A percentile compares a stretch with the other conserved stretches of the same genome.
Evolutionary conservation across 2,888 invertebrate genomes (phyloP).

Genomic region (Drosophila stalkeri): DNA sequence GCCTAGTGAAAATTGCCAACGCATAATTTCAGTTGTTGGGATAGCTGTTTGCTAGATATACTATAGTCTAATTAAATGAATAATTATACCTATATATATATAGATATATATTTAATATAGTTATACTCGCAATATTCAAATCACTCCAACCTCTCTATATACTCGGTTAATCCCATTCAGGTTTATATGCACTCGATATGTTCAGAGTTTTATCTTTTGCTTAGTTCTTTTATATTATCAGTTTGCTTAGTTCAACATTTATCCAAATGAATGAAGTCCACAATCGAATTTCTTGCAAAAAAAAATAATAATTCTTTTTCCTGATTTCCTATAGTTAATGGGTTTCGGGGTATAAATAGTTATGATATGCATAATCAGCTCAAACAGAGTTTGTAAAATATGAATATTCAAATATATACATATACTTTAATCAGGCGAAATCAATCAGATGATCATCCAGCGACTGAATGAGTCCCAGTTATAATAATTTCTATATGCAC

Average conservation of each 20-base stretch:
- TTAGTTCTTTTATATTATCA: not conserved
- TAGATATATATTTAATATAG: too few species aligned
- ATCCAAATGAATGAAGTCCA: not conserved
- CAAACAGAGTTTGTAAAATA: not conserved
- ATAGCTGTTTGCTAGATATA: too few species aligned
- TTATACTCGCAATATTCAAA: too few species aligned
- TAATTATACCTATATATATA: too few species aligned
- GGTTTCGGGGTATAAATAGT: not conserved
- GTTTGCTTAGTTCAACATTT: not conserved
- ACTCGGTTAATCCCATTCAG: too few species aligned
- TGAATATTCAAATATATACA: not conserved
- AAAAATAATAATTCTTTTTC: too few species aligned
- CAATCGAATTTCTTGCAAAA: not conserved
- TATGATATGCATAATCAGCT: not conserved
- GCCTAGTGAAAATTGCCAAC: too few species aligned
- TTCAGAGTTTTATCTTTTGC: not conserved
- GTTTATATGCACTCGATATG: not conserved
- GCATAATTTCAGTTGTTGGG: too few species aligned
- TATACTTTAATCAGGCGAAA: not conserved
- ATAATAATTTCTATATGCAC: not conserved
- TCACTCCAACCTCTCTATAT: too few species aligned
- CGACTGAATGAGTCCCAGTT: not conserved
- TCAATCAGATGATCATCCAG: slow-evolving; percentile 35
- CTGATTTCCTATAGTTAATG: too few species aligned
- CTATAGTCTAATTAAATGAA: too few species aligned